Conservation (phyloP, 1,140 invertebrate genomes). For the Druon quercuslanigerum region DNA sequence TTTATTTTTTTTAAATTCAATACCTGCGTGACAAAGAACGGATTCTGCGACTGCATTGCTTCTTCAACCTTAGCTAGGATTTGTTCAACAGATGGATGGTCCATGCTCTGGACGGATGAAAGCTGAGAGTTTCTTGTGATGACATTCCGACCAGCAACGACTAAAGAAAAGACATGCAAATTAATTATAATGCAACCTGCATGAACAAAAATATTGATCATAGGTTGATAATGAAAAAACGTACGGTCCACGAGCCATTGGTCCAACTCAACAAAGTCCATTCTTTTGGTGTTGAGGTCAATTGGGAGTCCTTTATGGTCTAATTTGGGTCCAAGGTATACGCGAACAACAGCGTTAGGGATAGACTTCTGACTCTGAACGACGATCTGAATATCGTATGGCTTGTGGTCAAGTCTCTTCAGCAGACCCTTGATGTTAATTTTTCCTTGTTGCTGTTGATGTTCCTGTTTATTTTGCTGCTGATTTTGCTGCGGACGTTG, state of each 20-base stretch:
- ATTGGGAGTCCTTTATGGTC: constrained; percentile 76
- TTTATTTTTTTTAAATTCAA: no score
- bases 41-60: constrained; percentile 73
- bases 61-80: constrained; percentile 75
- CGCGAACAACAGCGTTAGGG: constrained; percentile 71
- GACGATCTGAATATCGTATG: constrained; percentile 77
- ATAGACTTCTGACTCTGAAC: constrained; percentile 73
- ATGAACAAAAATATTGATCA: no score
- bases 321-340: constrained; percentile 79
- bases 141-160: constrained; percentile 80
- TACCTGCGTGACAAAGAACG: constrained; percentile 74
- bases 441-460: constrained; percentile 52
- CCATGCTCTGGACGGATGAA: constrained; percentile 78
- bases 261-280: constrained; percentile 82
- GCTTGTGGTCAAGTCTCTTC: constrained; percentile 80
- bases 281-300: constrained; percentile 78
- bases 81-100: constrained; percentile 79
- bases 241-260: constrained; percentile 79
- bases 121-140: constrained; percentile 82
- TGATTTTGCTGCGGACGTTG: no score
- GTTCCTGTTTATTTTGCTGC: not conserved
- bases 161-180: constrained; percentile 53
- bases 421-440: constrained; percentile 64
- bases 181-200: no score
- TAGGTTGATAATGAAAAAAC: constrained; percentile 40